Evolutionary conservation across 2,888 invertebrate species (phyloP), one percentile per base, ranked within the genome.

Genomic region (Merodon equestris): DNA sequence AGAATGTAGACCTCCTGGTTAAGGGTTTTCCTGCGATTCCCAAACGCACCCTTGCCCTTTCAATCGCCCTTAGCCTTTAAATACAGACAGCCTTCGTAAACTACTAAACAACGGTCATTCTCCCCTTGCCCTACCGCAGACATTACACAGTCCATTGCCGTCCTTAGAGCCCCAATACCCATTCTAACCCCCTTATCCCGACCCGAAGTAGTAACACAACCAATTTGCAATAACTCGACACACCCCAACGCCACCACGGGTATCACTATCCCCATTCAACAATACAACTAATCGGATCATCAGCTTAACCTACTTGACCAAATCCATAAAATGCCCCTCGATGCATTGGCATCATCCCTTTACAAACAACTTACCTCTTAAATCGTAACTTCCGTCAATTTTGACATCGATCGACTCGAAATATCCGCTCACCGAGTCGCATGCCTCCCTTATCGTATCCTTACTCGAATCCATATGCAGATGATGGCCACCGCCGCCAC

Each of bases 331-430:
- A 13, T 42, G 44, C 5, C 13, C n/a, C 14, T n/a, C 1, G n/a
- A 14, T 44, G 27, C 27, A 44, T 12, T 19, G n/a, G 48, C 57
- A 15, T 44, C 38, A 18, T 13, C 40, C 36, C n/a, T n/a, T n/a
- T n/a, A n/a, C n/a, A n/a, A n/a, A n/a, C n/a, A n/a, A 82, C 75
- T 83, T 81, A 87, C 87, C 87, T 88, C 86, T 88, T 83, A 86
- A 84, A 83, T 85, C 85, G 75, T 84, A 85, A 82, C 83, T 83
- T 77, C 86, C 87, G 82, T 84, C 85, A 84, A 85, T 83, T 82
- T 85, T 84, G 75, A 87, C 85, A 84, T 87, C 86, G 83, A 87
- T 88, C 83, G 88, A 85, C 81, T 86, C 85, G 67, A 87, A 88
- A 84, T 86, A 86, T 76, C 83, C 83, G 79, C 85, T 85, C 66